Conservation (phyloP, 1,140 invertebrate genomes). For the Parapsyche elsis region DNA sequence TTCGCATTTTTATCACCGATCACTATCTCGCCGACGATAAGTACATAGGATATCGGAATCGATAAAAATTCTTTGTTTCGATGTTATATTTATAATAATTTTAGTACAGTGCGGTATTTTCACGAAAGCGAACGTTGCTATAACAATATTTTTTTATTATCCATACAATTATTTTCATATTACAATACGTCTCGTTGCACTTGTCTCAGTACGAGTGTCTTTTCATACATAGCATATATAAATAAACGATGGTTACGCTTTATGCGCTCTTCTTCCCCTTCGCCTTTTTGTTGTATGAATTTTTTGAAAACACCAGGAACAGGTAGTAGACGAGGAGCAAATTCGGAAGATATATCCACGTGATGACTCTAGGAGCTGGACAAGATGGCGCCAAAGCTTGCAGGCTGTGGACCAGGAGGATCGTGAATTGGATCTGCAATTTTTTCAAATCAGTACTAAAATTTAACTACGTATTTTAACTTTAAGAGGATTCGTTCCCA, state of each 20-base stretch:
- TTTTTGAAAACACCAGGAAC: conserved; percentile 77
- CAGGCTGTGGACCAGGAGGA: conserved; percentile 70
- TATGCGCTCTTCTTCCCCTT: conserved; percentile 1
- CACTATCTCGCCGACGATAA: too few relatives aligned
- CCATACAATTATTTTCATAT: not conserved
- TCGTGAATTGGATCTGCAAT: conserved; percentile 74
- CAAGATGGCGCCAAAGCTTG: conserved; percentile 70
- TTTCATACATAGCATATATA: too few relatives aligned
- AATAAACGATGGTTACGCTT: not conserved
- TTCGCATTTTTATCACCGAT: too few relatives aligned
- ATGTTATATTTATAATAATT: too few relatives aligned
- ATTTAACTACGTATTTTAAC: not conserved
- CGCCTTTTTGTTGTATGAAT: conserved; percentile 64
- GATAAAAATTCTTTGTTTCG: too few relatives aligned
- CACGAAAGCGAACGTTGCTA: not conserved
- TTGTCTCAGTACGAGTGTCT: too few relatives aligned
- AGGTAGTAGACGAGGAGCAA: conserved; percentile 75
- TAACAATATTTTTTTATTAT: not conserved
- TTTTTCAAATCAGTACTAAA: conserved; percentile 17
- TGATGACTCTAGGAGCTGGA: conserved; percentile 65
- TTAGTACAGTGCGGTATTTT: not conserved
- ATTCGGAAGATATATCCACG: conserved; percentile 71
- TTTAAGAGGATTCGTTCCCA: not conserved
- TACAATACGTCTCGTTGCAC: not conserved
- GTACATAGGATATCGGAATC: too few relatives aligned